These are phyloP conservation scores for Philereme vetulata DNA, from an alignment of 2,888 invertebrate species.

Conservation along the genomic window DNA sequence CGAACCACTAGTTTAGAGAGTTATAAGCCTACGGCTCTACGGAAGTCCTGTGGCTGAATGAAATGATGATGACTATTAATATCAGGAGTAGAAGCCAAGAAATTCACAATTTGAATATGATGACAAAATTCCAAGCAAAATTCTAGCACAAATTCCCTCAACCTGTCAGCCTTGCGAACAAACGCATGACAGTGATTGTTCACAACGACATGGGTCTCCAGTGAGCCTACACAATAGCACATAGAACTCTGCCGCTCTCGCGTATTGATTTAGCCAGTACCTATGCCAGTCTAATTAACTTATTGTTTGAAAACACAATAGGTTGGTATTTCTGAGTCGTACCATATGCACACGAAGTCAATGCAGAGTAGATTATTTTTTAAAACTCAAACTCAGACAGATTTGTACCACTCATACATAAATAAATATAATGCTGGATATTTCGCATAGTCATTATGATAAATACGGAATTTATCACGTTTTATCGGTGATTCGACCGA, in stretches of 20 bases:
- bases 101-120: background rate
- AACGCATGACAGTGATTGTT: conserved; percentile 7
- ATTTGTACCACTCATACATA: no score
- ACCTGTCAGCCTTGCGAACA: conserved; percentile 7
- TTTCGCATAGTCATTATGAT: no score
- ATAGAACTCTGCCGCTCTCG: conserved; percentile 4
- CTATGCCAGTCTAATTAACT: conserved; percentile 4
- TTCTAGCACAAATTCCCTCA: background rate
- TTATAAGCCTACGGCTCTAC: no score
- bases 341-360: background rate
- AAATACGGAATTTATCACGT: no score
- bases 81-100: background rate
- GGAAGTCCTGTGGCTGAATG: no score
- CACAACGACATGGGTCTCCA: conserved; percentile 7
- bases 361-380: no score
- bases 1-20: no score
- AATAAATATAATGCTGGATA: no score
- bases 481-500: no score
- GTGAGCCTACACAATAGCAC: background rate
- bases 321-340: background rate
- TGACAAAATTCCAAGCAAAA: background rate
- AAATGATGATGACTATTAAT: background rate
- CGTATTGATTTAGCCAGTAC: conserved; percentile 1
- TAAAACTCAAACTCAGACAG: no score
- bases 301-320: conserved; percentile 6